Evolutionary conservation across 2,888 invertebrate species (phyloP), one percentile per base, ranked within the genome.

Genomic region (Dasysyrphus albostriatus): DNA sequence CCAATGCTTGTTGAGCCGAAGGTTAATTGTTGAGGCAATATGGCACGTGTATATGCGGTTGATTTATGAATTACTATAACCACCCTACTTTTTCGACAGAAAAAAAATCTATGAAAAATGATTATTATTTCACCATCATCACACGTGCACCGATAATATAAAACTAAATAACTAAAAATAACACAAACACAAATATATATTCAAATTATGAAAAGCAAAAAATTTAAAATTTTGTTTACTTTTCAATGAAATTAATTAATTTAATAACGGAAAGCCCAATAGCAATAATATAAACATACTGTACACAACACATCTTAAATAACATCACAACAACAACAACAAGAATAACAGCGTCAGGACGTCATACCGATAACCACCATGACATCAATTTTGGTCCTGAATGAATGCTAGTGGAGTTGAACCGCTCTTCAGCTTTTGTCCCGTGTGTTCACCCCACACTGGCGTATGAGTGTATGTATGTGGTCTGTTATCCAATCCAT

Each of bases 1-100:
- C 63, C 24, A 24, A 24, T 72, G 75, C 67, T 84, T 80, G 59
- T 72, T 84, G 72, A 76, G 75, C 80, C 34, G 32, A 59, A 67
- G 84, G 80, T 72, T 84, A 80, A 84, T 84, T 84, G 84, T 76
- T 72, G 76, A 39, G 84, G 80, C 80, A 51, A 47, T 56, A 39
- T 59, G 72, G 72, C 84, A 84, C 80, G 80, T 84, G 80, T 65
- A 67, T 76, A 67, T 76, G 84, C 10, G 80, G 80, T 80, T 84
- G 65, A 76, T 75, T 80, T 67, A 75, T 70, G 76, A 80, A 80
- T 61, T 76, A n/a, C n/a, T 19, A 51, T 32, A 32, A 32, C 19
- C 19, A 42, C 51, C 69, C 5, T 14, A 10, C 2, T 12, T 32
- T 49, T 24, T 19, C 56, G 47, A 29, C 3, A 24, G 3, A 24